Percentiles rank a stretch among this genome's conserved stretches.
Conservation (phyloP, 2,113 vertebrate species). For the Machaerirhynchus nigripectus region DNA sequence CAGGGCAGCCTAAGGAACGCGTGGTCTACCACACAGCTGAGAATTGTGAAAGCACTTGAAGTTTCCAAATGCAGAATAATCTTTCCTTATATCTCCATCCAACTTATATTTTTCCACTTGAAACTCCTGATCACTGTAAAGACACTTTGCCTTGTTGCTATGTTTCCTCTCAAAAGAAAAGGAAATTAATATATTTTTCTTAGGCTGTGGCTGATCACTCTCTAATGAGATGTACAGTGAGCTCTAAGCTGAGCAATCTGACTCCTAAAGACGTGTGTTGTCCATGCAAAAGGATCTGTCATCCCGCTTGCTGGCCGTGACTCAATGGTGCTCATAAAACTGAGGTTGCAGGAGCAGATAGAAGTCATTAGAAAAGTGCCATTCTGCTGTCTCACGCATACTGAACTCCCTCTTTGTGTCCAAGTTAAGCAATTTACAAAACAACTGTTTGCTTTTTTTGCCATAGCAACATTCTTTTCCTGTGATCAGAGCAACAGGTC, state of each 20-base stretch:
- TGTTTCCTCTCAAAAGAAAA: background rate
- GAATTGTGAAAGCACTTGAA: background rate
- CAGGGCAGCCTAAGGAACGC: background rate
- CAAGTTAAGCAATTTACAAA: conserved; percentile 26
- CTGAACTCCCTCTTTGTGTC: background rate
- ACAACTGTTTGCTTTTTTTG: background rate
- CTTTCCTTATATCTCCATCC: background rate
- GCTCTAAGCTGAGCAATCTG: background rate
- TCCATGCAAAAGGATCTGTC: background rate
- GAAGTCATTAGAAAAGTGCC: background rate
- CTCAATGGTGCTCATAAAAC: conserved; percentile 12
- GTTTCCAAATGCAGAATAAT: background rate
- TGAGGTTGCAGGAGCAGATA: background rate
- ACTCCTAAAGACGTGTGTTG: background rate
- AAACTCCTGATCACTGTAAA: background rate
- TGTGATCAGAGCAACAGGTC: background rate
- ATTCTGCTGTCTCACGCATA: background rate
- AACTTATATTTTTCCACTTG: background rate
- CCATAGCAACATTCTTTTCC: conserved; percentile 7
- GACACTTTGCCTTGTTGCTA: background rate
- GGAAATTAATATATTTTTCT: background rate
- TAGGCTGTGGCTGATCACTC: background rate
- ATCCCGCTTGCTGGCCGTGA: background rate
- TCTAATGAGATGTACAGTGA: background rate
- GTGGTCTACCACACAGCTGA: background rate